phyloP scores from a whole-genome alignment of 1,140 invertebrate species.

The Papilio helenus region DNA sequence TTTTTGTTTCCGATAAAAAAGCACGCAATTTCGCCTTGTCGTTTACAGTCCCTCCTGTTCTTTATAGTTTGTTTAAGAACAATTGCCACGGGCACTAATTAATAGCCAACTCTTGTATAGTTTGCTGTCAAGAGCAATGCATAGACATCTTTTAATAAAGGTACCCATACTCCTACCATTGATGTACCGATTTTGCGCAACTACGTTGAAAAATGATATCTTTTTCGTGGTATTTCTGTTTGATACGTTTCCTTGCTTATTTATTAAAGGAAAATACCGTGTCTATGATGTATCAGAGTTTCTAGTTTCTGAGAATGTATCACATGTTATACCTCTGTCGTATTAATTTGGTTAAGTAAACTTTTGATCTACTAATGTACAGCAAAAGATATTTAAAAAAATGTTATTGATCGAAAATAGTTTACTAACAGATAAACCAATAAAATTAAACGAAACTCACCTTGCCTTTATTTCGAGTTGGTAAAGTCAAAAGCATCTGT shows the following conservation, averaged over 20 bases:
- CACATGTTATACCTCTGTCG: not conserved
- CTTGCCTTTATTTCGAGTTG: not conserved
- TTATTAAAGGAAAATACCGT: not conserved
- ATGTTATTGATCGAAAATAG: too few species aligned
- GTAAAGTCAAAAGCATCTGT: slow-evolving; percentile 31
- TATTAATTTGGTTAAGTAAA: too few species aligned
- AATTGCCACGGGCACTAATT: slow-evolving; percentile 58
- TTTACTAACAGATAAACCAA: too few species aligned
- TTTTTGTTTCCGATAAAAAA: slow-evolving; percentile 46
- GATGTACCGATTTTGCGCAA: not conserved
- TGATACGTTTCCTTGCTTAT: not conserved
- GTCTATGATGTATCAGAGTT: not conserved
- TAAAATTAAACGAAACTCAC: too few species aligned
- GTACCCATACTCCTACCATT: not conserved
- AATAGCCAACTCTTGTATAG: slow-evolving; percentile 52
- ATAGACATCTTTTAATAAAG: slow-evolving; percentile 43
- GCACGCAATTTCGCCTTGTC: slow-evolving; percentile 52
- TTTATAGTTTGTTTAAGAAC: slow-evolving; percentile 60
- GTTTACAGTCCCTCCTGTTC: slow-evolving; percentile 45
- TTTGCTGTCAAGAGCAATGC: slow-evolving; percentile 46
- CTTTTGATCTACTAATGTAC: not conserved
- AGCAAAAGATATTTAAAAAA: too few species aligned
- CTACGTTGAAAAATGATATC: not conserved
- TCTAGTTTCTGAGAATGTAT: not conserved
- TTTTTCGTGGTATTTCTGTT: not conserved